Base-by-base conservation (phyloP, 2,888 invertebrate genomes). In the Apamea sordens region DNA sequence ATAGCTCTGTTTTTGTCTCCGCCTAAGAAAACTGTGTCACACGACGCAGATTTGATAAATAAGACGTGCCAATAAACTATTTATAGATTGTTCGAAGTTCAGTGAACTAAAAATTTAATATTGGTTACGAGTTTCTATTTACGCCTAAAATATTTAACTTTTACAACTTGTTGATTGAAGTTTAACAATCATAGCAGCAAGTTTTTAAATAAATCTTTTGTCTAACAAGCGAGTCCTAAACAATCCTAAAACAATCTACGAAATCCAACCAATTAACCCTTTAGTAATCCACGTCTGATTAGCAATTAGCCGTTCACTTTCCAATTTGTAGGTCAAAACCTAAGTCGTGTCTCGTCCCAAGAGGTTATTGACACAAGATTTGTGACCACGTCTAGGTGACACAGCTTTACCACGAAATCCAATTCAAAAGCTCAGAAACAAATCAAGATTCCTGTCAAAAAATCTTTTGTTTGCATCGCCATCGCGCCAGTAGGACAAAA, bases 1-100 rank as follows among this genome's bases (percentile, higher is more conserved):
- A 92, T 92, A 90, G 92, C 90, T 88, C 87, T 89, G 92, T 90
- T 92, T 92, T 93, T 92, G 92, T 91, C 90, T 89, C 76, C 65
- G 78, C 41, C 76, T 63, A 50, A 61, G 73, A 65, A 75, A 56
- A 68, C 70, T 64, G 68, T 78, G 78, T 74, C 82, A 64, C 69
- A 78, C 18, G 71, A 78, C 83, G 68, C 76, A 80, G 76, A 80
- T 87, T 83, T 81, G 78, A 86, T 88, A 85, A 86, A 80, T 82
- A 76, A 77, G 64, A 76, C 50, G 61, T 32, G 13, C 28, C 44
- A 59, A 21, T 63, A 28, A 70, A n/a, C 28, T 76, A 41, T 44
- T 71, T 71, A 67, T 64, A 73, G 59, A 72, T 78, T 82, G 81
- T 41, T 18, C 41, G 53, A 84, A 64, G 44, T 64, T 73, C 53